Evolutionary conservation across 2,113 vertebrate species (phyloP).

Genomic region (Pao palembangensis): DNA sequence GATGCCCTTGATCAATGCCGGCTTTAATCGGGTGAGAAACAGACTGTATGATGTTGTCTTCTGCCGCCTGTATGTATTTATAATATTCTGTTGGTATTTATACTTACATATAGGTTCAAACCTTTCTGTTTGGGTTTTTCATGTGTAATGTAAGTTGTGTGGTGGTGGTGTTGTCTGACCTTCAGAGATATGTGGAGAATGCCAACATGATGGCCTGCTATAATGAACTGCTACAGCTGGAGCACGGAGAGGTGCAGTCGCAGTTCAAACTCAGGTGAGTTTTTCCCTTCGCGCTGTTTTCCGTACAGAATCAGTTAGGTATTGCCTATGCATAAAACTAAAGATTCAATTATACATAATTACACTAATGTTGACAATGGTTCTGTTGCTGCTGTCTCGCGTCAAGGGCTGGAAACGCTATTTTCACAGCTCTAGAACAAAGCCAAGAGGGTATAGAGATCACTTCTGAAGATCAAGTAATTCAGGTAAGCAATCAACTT

Average conservation of each 20-base stretch:
- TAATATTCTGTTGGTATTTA: slow-evolving; percentile 8
- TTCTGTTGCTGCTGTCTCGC: slow-evolving; percentile 22
- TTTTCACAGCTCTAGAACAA: slow-evolving; percentile 95
- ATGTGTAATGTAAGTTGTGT: neutral
- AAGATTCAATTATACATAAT: neutral
- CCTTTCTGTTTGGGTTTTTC: too few species aligned
- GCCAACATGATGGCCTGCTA: slow-evolving; percentile 93
- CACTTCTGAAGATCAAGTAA: slow-evolving; percentile 92
- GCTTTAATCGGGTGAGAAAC: slow-evolving; percentile 90
- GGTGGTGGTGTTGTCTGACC: slow-evolving; percentile 41
- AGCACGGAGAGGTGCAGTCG: slow-evolving; percentile 90
- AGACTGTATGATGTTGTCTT: slow-evolving; percentile 7
- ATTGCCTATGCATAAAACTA: neutral
- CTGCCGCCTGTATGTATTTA: slow-evolving; percentile 2
- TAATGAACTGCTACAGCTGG: slow-evolving; percentile 93
- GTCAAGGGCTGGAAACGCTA: slow-evolving; percentile 88
- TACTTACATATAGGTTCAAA: too few species aligned
- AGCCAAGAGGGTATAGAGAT: slow-evolving; percentile 98
- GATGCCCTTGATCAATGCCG: slow-evolving; percentile 89
- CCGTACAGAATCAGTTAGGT: neutral
- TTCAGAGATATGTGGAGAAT: slow-evolving; percentile 92
- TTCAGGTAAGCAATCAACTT: slow-evolving; percentile 82
- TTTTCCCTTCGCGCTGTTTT: neutral
- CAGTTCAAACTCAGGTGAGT: slow-evolving; percentile 95
- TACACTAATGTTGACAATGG: slow-evolving; percentile 3